Conservation (phyloP, 1,140 invertebrate species). For the Acyrthosiphon pisum region DNA sequence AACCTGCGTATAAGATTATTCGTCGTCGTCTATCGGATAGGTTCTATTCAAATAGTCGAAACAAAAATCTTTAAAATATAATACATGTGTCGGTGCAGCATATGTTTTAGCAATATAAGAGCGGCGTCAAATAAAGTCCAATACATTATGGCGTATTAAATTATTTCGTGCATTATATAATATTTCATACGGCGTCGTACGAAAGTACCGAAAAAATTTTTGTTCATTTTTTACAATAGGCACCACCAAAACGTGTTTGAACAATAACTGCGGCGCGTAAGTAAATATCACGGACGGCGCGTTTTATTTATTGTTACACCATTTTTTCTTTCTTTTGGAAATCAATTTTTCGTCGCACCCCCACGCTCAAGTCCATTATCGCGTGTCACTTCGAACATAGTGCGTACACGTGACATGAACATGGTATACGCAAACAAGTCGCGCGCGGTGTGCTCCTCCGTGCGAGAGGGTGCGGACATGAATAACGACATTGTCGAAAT, state of each 20-base stretch:
- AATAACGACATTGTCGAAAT: background rate
- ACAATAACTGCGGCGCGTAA: background rate
- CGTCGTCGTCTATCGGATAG: no score
- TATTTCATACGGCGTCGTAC: background rate
- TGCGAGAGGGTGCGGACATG: background rate
- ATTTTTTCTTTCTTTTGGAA: background rate
- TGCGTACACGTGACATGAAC: slow-evolving; percentile 36
- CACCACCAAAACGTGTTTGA: background rate
- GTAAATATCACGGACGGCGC: background rate
- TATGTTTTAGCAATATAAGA: background rate
- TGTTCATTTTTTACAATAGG: background rate
- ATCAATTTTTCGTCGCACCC: slow-evolving; percentile 40
- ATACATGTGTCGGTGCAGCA: background rate
- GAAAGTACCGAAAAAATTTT: background rate
- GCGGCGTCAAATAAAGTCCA: background rate
- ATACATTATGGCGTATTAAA: background rate
- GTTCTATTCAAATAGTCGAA: background rate
- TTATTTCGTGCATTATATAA: background rate
- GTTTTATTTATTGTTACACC: slow-evolving; percentile 21
- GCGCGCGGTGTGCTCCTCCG: background rate
- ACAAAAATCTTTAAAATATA: background rate
- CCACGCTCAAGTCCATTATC: slow-evolving; percentile 7
- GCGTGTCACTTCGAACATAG: slow-evolving; percentile 34
- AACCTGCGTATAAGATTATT: background rate
- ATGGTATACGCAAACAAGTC: background rate